Evolutionary conservation across 2,797 vertebrate genomes (phyloP), one percentile per base, ranked within the genome.

Genomic region (Anabas testudineus): DNA sequence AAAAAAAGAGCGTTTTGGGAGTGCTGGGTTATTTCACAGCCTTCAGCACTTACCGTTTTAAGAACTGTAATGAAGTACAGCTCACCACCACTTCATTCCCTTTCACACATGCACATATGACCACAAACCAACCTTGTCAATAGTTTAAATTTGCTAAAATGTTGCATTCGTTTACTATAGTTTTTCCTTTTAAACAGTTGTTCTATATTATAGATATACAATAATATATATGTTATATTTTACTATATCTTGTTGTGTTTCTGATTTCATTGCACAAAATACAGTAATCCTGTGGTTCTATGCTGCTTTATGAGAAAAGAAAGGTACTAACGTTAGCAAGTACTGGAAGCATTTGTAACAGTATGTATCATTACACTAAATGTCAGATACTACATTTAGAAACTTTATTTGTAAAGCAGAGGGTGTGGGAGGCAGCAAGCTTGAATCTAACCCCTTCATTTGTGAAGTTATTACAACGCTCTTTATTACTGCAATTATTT

Each of bases 401-500:
- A 69, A 71, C 42, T 80, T 69, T 66, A 75, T 72, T 80, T 74
- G 57, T 74, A 37, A 76, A 79, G 34, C 62, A 46, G 52, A 76
- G 67, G 60, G 48, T 59, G 47, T 71, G 47, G 60, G 9, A 68
- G 49, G 16, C 28, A 13, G 51, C 39, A 55, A 67, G 26, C 55
- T 78, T 15, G 56, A 71, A 59, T 65, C 52, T 70, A 62, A 82
- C 64, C 51, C 2, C 8, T 58, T 77, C 12, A 74, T 78, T 74
- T 77, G 54, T 74, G 36, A 75, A 66, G 52, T 61, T 76, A 79
- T 83, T 74, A 78, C 53, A 76, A 54, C n/a, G 24, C 18, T 81
- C 41, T 78, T 81, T 78, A 80, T 76, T 67, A 66, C 54, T 37
- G 16, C 34, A 78, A 73, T 86, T 67, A 81, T 75, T 75, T 78